Base-by-base conservation (phyloP, 92 coral and sea anemone genomes). In the Umimayanthus chanpuru region DNA sequence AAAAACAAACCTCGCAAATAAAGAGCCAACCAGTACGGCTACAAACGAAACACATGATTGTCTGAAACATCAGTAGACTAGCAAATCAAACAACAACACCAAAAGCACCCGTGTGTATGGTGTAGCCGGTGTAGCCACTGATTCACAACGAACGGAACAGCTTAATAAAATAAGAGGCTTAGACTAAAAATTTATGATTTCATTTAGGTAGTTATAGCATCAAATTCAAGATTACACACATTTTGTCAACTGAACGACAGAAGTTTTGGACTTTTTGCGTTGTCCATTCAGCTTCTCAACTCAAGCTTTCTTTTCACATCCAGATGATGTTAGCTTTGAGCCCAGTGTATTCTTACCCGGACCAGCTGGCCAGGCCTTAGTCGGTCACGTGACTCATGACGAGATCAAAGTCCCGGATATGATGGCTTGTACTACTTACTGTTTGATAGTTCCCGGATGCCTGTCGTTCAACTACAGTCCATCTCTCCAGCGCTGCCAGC, bases 371-470 rank as follows among this genome's bases (percentile, higher is more conserved):
- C 49, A 56, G 15, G 9, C 11, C 47, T 14, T 58, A 36, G 20
- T 29, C 36, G 14, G 64, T 30, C 85, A 80, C 85, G 85, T 80
- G 85, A 80, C 49, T 16, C 85, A 56, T 36, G 70, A 80, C 49
- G 85, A 80, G 66, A 80, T 8, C 9, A 16, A 80, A 4, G 85
- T 80, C 85, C 85, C 85, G 71, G 70, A 80, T 80, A 38, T 58
- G 71, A 29, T 80, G 23, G 73, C 73, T 21, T 80, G 85, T 80
- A 80, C 47, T 15, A 80, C 85, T 29, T 80, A 14, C 85, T 80
- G 73, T 58, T 29, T 55, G 40, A 10, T 80, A 38, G 85, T 36
- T 80, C 73, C 85, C n/a, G 85, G 85, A 32, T 80, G 85, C 14
- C 12, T 80, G 71, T 80, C 85, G 29, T 80, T 55, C 38, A 80